Base-by-base conservation (phyloP, 2,888 invertebrate species). In the Sclerodermus sp. region DNA sequence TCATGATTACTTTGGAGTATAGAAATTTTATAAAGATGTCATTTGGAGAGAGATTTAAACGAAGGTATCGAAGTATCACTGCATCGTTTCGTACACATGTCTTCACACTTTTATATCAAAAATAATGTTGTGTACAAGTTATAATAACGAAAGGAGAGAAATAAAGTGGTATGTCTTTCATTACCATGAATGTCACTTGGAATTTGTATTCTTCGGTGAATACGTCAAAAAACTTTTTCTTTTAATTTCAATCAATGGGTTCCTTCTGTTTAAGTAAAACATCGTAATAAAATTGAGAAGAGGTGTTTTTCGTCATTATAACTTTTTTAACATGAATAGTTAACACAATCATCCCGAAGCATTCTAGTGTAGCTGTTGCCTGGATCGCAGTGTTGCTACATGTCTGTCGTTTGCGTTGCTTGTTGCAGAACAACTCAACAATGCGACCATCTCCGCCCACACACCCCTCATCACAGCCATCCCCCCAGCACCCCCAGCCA, bases 391-490 rank as follows among this genome's bases (percentile, higher is more conserved):
- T 76, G 76, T 77, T 76, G 77, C 77, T 77, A 77, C 74, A 76
- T 76, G 75, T 76, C 74, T 74, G 76, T 74, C 72, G 76, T 76
- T 77, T 77, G 76, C 76, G 71, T 77, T 77, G 77, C 77, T 78
- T 80, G 78, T 82, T 82, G 75, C 79, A 84, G 82, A 90, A 77
- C 74, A 77, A 90, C 82, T 89, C 90, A 52, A 88, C 89, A 67
- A 87, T 90, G 79, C 85, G 90, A 79, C 90, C 90, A 71, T 90
- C 90, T 70, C 90, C 90, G 55, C 90, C 90, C 52, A 90, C 90
- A 60, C 90, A 90, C 70, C 90, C 94, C 77, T 92, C 93, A 68
- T 93, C 92, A 81, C 93, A 94, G 80, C 94, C 93, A 81, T 94
- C 91, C 79, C 90, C 89, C 78, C 87, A 82, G 79, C 83, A 88